Conservation (phyloP, 2,888 invertebrate genomes). For the Drosophila mercatorum region DNA sequence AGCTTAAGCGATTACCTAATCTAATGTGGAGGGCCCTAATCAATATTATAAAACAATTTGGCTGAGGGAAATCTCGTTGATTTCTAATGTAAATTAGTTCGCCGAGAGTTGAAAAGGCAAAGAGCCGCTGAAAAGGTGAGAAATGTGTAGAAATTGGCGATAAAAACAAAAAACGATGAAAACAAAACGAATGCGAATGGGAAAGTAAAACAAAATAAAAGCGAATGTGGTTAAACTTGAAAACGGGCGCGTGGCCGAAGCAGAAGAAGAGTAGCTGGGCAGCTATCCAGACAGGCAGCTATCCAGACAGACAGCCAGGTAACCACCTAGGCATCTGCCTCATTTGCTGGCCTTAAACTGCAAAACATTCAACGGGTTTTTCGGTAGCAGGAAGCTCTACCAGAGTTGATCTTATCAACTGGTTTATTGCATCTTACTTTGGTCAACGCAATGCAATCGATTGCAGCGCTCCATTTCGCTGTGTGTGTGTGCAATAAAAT, state of each 20-base stretch:
- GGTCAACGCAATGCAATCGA: conserved; percentile 46
- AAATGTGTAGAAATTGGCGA: conserved; percentile 40
- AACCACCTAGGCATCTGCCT: conserved; percentile 6
- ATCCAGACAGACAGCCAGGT: neutral
- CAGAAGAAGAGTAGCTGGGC: neutral
- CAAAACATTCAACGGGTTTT: conserved; percentile 35
- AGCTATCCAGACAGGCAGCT: neutral
- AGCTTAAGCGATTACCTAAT: conserved; percentile 9
- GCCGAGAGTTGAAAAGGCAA: conserved; percentile 25
- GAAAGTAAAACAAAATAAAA: conserved; percentile 19
- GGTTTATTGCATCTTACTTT: conserved; percentile 24
- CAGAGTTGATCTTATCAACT: conserved; percentile 39
- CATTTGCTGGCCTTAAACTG: conserved; percentile 27
- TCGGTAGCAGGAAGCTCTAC: conserved; percentile 30
- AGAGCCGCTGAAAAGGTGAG: conserved; percentile 17
- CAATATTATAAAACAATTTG: conserved; percentile 7
- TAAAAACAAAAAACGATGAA: conserved; percentile 37
- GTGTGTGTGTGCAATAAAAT: conserved; percentile 52
- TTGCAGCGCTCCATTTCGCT: conserved; percentile 43
- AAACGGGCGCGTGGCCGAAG: conserved; percentile 19
- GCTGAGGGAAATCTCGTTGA: conserved; percentile 17
- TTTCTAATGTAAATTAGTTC: conserved; percentile 39
- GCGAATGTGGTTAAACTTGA: conserved; percentile 55
- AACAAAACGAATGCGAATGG: conserved; percentile 6
- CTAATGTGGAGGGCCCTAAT: neutral